Conservation (phyloP, 2,113 vertebrate species). For the Tyrannus savana region DNA sequence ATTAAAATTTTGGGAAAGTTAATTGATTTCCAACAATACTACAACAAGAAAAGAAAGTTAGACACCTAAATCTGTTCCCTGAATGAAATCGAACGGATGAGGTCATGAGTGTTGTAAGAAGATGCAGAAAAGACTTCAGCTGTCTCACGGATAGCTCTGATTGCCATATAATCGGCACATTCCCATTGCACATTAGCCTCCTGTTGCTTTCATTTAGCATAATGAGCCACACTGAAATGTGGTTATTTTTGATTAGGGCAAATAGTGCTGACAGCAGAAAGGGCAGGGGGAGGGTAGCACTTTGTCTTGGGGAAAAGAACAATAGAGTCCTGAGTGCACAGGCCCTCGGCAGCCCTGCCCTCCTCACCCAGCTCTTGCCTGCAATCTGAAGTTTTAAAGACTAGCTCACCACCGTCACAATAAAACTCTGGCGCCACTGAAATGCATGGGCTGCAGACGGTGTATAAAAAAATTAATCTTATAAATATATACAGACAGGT, state of each 20-base stretch:
- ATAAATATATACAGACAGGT: neutral
- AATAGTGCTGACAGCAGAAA: neutral
- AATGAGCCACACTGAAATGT: conserved; percentile 28
- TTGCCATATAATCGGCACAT: neutral
- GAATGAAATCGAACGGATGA: neutral
- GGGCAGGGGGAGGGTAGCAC: neutral
- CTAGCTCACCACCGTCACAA: neutral
- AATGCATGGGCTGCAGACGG: neutral
- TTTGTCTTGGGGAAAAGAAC: neutral
- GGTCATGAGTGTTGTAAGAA: neutral
- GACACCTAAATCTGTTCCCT: neutral
- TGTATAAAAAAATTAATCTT: neutral
- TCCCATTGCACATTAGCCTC: conserved; percentile 50
- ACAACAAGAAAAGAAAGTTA: neutral
- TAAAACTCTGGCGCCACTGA: neutral
- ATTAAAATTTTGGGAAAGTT: neutral
- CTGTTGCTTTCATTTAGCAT: conserved; percentile 52
- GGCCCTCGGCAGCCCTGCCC: too few relatives aligned
- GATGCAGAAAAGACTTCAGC: neutral
- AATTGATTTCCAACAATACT: neutral
- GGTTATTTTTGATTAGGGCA: conserved; percentile 47
- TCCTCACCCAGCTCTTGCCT: neutral
- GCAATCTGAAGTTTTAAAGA: neutral
- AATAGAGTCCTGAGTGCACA: neutral
- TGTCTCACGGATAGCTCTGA: conserved; percentile 11